These are phyloP conservation scores for Mycalesis mineus DNA, from an alignment of 2,888 invertebrate genomes.

Conservation along the genomic window DNA sequence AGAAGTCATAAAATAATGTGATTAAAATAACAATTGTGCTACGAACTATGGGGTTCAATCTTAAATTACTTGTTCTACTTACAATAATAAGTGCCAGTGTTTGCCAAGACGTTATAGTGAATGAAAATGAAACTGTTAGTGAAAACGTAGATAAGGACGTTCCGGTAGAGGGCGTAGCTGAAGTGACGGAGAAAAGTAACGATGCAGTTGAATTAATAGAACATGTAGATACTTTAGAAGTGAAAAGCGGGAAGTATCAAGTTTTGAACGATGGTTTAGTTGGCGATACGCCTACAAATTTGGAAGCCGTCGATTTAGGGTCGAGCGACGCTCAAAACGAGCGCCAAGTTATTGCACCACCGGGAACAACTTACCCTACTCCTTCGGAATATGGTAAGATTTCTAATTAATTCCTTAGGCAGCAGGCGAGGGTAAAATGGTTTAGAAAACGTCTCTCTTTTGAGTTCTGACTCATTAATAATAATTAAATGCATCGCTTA, in stretches of 20 bases:
- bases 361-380: conserved; percentile 47
- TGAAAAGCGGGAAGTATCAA: conserved; percentile 67
- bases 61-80: conserved; percentile 52
- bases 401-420: too few relatives aligned
- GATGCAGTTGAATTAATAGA: conserved; percentile 48
- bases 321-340: conserved; percentile 50
- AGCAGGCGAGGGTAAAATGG: too few relatives aligned
- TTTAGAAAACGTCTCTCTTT: too few relatives aligned
- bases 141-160: conserved; percentile 38
- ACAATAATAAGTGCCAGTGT: conserved; percentile 59
- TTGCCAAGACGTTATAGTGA: conserved; percentile 51
- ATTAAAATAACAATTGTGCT: conserved; percentile 39
- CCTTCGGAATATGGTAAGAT: conserved; percentile 61
- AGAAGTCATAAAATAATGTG: conserved; percentile 50
- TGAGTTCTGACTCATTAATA: too few relatives aligned
- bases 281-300: conserved; percentile 47
- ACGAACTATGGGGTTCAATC: conserved; percentile 61
- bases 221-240: conserved; percentile 42
- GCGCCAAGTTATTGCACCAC: conserved; percentile 49
- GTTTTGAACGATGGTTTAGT: conserved; percentile 49
- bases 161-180: conserved; percentile 29
- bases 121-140: conserved; percentile 46
- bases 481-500: too few relatives aligned
- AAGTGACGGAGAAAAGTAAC: conserved; percentile 33
- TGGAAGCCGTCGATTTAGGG: conserved; percentile 49